Percentiles rank a stretch among this genome's conserved stretches.
These are phyloP conservation scores for Linyphia triangularis DNA, from an alignment of 2,888 invertebrate genomes.

Conservation along the genomic window DNA sequence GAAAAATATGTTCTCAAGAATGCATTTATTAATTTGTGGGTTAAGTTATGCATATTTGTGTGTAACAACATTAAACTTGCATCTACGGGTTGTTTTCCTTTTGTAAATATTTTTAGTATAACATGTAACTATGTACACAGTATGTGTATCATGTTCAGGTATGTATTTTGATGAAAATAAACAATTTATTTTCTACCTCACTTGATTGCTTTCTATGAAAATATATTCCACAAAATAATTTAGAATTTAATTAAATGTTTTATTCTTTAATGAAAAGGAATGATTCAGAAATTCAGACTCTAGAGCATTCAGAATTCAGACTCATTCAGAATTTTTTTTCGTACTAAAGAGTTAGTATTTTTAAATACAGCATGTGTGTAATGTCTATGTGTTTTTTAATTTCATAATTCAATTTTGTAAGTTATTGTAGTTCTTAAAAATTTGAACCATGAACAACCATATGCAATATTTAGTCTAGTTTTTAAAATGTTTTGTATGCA, in stretches of 20 bases:
- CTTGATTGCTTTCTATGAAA: not conserved
- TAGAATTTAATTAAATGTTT: not conserved
- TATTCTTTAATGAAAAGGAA: no score
- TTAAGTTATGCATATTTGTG: not conserved
- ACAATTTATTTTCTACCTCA: not conserved
- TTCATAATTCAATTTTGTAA: no score
- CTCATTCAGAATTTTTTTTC: no score
- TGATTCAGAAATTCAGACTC: no score
- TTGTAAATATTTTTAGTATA: not conserved
- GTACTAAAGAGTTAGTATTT: no score
- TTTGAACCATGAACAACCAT: no score
- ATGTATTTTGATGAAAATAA: not conserved
- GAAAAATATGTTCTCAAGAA: not conserved
- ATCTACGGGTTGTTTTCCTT: not conserved
- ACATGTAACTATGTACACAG: not conserved
- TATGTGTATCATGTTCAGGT: not conserved
- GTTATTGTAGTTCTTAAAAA: no score
- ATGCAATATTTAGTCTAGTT: no score
- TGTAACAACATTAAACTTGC: not conserved
- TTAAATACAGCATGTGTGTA: no score
- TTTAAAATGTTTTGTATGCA: no score
- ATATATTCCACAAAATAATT: not conserved
- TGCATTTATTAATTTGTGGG: not conserved
- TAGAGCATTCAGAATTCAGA: no score
- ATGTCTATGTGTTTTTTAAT: no score